These are phyloP conservation scores for Bombus vancouverensis DNA, from an alignment of 1,140 invertebrate species.

Conservation along the genomic window DNA sequence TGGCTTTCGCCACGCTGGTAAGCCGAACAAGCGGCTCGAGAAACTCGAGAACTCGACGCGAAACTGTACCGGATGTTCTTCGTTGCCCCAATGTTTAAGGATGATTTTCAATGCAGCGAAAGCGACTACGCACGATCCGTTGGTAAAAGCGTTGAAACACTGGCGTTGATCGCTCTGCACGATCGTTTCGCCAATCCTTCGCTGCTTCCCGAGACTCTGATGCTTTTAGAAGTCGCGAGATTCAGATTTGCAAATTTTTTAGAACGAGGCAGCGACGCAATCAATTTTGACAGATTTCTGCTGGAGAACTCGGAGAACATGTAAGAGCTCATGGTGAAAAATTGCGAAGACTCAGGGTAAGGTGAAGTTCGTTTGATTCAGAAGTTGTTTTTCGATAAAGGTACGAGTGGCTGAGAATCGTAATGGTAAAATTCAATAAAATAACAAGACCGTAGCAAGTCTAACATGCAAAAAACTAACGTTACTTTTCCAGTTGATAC, in stretches of 20 bases:
- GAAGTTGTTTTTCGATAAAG: background rate
- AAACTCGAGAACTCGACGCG: conserved; percentile 14
- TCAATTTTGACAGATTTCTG: background rate
- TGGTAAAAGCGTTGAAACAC: background rate
- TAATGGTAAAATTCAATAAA: too few relatives aligned
- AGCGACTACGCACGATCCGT: background rate
- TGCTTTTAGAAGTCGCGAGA: background rate
- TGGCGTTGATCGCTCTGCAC: too few relatives aligned
- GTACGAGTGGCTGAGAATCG: too few relatives aligned
- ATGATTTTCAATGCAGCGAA: background rate
- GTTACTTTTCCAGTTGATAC: accelerated
- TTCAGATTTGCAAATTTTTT: too few relatives aligned
- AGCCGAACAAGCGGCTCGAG: conserved; percentile 3
- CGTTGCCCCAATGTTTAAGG: background rate
- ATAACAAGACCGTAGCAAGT: too few relatives aligned
- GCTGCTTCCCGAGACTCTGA: background rate
- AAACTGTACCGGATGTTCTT: background rate
- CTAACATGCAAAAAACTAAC: too few relatives aligned
- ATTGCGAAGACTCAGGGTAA: background rate
- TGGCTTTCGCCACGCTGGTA: too few relatives aligned
- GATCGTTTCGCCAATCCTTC: background rate
- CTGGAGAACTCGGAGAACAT: background rate
- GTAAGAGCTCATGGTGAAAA: background rate
- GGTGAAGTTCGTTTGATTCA: background rate
- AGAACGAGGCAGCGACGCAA: background rate